phyloP scores from a whole-genome alignment of 2,888 invertebrate genomes.

The Ormyrus labotus region DNA sequence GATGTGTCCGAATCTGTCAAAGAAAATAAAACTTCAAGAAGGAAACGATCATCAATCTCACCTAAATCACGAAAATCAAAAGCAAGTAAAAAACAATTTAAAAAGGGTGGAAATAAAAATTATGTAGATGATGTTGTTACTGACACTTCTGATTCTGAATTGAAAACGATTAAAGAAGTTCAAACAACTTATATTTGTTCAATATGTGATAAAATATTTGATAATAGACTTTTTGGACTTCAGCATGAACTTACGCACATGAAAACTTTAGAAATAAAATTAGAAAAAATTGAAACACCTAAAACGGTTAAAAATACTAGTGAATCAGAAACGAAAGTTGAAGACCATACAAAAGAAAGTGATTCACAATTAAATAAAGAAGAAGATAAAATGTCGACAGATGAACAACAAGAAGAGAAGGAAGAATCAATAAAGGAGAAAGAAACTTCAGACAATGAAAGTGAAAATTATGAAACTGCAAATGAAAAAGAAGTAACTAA shows the following conservation, averaged over 20 bases:
- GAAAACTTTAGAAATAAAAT: conserved; percentile 65
- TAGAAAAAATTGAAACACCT: conserved; percentile 60
- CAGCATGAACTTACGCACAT: conserved; percentile 68
- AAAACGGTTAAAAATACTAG: neutral
- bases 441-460: neutral
- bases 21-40: conserved; percentile 27
- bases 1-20: neutral
- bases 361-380: neutral
- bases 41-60: neutral
- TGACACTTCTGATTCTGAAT: conserved; percentile 39
- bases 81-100: conserved; percentile 27
- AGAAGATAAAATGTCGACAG: conserved; percentile 22
- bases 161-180: conserved; percentile 25
- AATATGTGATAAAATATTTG: conserved; percentile 63
- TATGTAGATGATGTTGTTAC: conserved; percentile 1
- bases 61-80: conserved; percentile 29
- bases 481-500: neutral
- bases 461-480: conserved; percentile 4
- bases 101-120: conserved; percentile 7
- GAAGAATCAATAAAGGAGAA: neutral
- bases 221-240: conserved; percentile 63
- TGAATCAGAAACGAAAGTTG: neutral
- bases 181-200: conserved; percentile 57
- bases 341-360: conserved; percentile 13
- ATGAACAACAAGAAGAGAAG: conserved; percentile 26